Percentiles rank a stretch among this genome's conserved stretches.
These are phyloP conservation scores for Ameiurus melas DNA, from an alignment of 2,113 vertebrate species.

Conservation along the genomic window DNA sequence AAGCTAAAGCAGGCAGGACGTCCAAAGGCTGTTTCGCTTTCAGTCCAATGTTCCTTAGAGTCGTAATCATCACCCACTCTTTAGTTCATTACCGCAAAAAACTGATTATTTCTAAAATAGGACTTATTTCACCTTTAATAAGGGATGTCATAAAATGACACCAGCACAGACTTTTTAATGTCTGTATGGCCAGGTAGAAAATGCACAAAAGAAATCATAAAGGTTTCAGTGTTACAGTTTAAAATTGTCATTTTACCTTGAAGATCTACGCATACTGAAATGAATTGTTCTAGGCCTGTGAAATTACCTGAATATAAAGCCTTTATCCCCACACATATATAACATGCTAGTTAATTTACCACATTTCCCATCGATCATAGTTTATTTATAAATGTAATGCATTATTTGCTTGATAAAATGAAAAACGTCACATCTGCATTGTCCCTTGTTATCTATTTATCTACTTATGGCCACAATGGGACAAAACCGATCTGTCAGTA, in stretches of 20 bases:
- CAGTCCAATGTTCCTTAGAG: neutral
- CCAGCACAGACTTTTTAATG: neutral
- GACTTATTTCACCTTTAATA: neutral
- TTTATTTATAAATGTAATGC: neutral
- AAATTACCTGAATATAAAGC: neutral
- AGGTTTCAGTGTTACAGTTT: neutral
- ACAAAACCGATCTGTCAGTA: conserved; percentile 28
- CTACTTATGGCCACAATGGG: neutral
- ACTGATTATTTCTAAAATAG: neutral
- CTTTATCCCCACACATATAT: neutral
- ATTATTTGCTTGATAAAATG: neutral
- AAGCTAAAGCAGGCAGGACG: neutral
- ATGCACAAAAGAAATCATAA: neutral
- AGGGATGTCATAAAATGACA: neutral
- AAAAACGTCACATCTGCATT: neutral
- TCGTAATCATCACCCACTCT: neutral
- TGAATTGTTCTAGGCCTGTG: neutral
- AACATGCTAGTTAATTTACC: neutral
- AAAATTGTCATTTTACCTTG: neutral
- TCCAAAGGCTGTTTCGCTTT: neutral
- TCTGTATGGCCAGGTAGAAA: neutral
- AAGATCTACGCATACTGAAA: neutral
- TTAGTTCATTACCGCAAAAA: neutral
- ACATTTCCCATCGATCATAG: neutral
- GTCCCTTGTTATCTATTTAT: neutral